Evolutionary conservation across 2,113 vertebrate species (phyloP).

Genomic region (Clarias magur): DNA sequence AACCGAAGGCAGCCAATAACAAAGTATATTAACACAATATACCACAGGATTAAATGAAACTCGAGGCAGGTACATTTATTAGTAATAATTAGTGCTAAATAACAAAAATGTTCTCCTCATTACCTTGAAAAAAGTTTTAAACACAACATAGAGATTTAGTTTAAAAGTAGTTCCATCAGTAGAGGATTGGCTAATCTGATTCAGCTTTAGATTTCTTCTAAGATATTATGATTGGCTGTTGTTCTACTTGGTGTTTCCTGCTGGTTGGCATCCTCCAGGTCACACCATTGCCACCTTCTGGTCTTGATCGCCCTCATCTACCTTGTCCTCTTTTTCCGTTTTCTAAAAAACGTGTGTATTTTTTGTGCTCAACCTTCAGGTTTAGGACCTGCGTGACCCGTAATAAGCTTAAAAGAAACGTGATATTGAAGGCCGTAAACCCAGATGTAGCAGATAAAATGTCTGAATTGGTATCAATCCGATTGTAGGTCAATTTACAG

Average conservation of each 20-base stretch:
- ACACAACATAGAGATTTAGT: not conserved
- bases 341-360: no score
- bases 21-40: not conserved
- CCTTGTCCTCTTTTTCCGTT: no score
- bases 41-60: not conserved
- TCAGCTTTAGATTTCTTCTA: not conserved
- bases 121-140: not conserved
- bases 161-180: not conserved
- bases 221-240: not conserved
- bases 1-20: no score
- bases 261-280: no score
- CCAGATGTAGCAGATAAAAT: not conserved
- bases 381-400: not conserved
- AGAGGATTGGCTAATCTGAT: not conserved
- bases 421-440: not conserved
- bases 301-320: no score
- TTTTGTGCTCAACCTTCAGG: no score
- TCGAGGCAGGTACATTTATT: not conserved
- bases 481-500: no score
- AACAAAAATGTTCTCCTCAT: not conserved
- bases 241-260: no score
- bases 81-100: not conserved
- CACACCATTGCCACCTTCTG: no score
- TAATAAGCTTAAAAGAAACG: not conserved
- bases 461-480: not conserved